Evolutionary conservation across 2,797 vertebrate genomes (phyloP), one percentile per base, ranked within the genome.

Genomic region (Melanotaenia pygmaea): DNA sequence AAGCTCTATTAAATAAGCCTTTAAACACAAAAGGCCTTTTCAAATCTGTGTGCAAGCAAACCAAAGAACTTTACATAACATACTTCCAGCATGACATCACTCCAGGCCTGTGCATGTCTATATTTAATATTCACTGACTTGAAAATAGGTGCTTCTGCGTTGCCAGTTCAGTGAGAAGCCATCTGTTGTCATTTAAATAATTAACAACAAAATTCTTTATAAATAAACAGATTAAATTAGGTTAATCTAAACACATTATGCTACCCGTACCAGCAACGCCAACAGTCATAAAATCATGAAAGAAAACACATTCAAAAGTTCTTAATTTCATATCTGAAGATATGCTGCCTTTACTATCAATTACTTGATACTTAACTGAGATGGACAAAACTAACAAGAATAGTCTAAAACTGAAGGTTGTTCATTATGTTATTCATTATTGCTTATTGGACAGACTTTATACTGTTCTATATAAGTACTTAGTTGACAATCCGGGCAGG

Each of bases 401-500:
- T 20, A 9, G 32, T 26, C 7, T 13, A 34, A 35, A 14, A 32
- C 22, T 11, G 20, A 35, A 14, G 20, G 30, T 38, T 50, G 18
- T 28, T 24, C 45, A 34, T 60, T 2, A 38, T 24, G 20, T 18
- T n/a, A n/a, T n/a, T n/a, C n/a, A 57, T 40, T 54, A 13, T 20
- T 30, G 22, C 35, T 37, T 70, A 58, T 60, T 59, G 30, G 32
- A 75, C 38, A 57, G 59, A 38, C 30, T 9, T 60, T 70, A 16
- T 71, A 30, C 4, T 50, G 34, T 59, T 28, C 51, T 77, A 40
- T 20, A 59, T 51, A 66, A 76, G 68, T 73, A 71, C 76, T 83
- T 81, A 83, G 75, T 60, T 69, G 76, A 65, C 26, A 70, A 81
- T 67, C 75, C 86, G 71, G 51, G 82, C 79, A 75, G 76, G 78